Evolutionary conservation across 2,888 invertebrate species (phyloP), one percentile per base, ranked within the genome.

Genomic region (Criorhina ranunculi): DNA sequence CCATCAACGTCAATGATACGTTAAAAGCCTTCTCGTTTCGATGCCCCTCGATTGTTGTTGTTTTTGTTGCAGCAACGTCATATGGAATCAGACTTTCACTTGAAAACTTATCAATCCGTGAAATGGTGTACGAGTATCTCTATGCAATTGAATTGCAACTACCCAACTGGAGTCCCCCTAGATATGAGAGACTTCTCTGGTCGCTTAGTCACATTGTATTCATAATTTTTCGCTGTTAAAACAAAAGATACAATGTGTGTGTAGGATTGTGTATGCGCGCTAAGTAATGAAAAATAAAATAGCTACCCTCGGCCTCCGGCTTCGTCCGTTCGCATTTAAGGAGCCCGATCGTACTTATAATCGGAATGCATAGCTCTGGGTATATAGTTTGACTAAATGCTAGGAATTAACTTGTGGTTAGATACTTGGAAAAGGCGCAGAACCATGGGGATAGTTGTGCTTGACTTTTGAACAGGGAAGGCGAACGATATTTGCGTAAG

Each of bases 101-200:
- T 76, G 64, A 60, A 78, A 64, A 80, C 15, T 80, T 85, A 85
- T 80, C 75, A 85, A 80, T 85, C 80, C 80, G 59, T 80, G 80
- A 85, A 80, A 85, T 73, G 37, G 67, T 29, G 75, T 80, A 75
- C 53, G 44, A 53, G 40, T 15, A 19, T 53, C 49, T 35, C 49
- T 64, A 29, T 51, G 5, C 60, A 44, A 42, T 24, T 60, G 11
- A 11, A 17, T 3, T 24, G 35, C 44, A 44, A 40, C 24, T 29
- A 40, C 59, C n/a, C n/a, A 24, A 55, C 62, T 42, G 15, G 12
- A 51, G 42, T 78, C 46, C 67, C 55, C 66, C 12, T n/a, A 33
- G 33, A 11, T 11, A 46, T 31, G 46, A 62, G 46, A 62, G 12
- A 40, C 59, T 4, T 35, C 37, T 66, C 37, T 66, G 66, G 66